Base-by-base conservation (phyloP, 2,888 invertebrate genomes). In the Sinohyriopsis cumingii region DNA sequence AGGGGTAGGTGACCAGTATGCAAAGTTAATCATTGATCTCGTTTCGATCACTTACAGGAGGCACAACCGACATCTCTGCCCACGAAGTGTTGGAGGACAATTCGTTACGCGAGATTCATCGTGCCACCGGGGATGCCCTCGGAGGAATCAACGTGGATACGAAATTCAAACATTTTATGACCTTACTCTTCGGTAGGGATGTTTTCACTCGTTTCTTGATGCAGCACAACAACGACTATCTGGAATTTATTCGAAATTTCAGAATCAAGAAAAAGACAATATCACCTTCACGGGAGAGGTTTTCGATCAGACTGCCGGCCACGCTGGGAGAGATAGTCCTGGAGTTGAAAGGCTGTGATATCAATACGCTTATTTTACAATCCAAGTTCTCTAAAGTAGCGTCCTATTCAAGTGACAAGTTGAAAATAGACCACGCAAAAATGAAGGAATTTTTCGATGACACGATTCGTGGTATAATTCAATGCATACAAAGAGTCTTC, bases 11-110 rank as follows among this genome's bases (percentile, higher is more conserved):
- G 45, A 45, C 12, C 15, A 15, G 45, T 45, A 45, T 45, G 45
- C 45, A 45, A 45, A 45, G 15, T 4, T 15, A 45, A 12, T 45
- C 12, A 45, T 12, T 12, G 45, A 15, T 45, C 45, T 15, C 15
- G 45, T 45, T 61, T 22, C 5, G 9, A 9, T 25, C 33, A 24
- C 3, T 56, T 62, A 5, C 6, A 69, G 75, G 75, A 55, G 75
- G 75, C 15, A 75, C 75, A n/a, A 72, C 75, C 9, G 75, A 75
- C 55, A 75, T 75, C 70, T 72, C 75, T 3, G 75, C 75, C 5
- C 75, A 75, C 45, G 69, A 75, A 60, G 59, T 75, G 22, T 54
- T 72, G 9, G 65, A 63, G 59, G 65, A 70, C 45, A 72, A 68
- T 1, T 59, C 59, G 25, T 54, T 75, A 54, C 62, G 63, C 25